phyloP scores from a whole-genome alignment of 2,888 invertebrate genomes.

The Tanypteryx hageni region DNA sequence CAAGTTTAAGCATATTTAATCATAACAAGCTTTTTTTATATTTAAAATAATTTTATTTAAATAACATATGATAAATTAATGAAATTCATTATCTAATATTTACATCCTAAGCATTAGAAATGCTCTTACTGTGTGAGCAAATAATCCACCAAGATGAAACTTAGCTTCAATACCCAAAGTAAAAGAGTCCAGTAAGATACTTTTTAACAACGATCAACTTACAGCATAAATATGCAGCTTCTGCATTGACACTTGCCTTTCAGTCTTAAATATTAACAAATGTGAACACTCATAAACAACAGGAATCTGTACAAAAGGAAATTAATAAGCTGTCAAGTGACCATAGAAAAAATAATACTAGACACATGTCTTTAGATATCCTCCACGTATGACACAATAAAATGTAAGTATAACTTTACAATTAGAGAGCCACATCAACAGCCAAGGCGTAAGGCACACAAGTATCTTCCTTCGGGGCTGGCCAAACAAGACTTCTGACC shows the following conservation, averaged over 20 bases:
- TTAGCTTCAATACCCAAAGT: slow-evolving; percentile 23
- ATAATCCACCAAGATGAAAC: slow-evolving; percentile 3
- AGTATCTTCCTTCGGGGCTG: neutral
- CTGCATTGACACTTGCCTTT: slow-evolving; percentile 43
- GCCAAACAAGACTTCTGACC: slow-evolving; percentile 15
- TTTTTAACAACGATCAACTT: slow-evolving; percentile 32
- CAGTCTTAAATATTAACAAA: slow-evolving; percentile 51
- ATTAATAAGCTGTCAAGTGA: slow-evolving; percentile 25
- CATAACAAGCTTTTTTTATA: too few relatives aligned
- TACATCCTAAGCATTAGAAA: slow-evolving; percentile 16
- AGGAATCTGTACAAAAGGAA: slow-evolving; percentile 22
- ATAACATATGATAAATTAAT: slow-evolving; percentile 53
- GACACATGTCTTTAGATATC: slow-evolving; percentile 27
- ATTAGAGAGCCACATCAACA: slow-evolving; percentile 47
- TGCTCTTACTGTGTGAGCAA: neutral
- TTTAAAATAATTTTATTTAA: slow-evolving; percentile 31
- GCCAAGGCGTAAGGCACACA: slow-evolving; percentile 37
- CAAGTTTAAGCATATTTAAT: too few relatives aligned
- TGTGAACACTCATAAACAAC: slow-evolving; percentile 26
- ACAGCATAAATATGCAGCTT: slow-evolving; percentile 27
- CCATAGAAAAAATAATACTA: slow-evolving; percentile 53
- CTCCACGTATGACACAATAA: neutral
- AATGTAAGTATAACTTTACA: slow-evolving; percentile 19
- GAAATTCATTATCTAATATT: slow-evolving; percentile 24
- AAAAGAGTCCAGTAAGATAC: slow-evolving; percentile 52